phyloP scores from a whole-genome alignment of 2,113 vertebrate species.

The Archocentrus centrarchus region DNA sequence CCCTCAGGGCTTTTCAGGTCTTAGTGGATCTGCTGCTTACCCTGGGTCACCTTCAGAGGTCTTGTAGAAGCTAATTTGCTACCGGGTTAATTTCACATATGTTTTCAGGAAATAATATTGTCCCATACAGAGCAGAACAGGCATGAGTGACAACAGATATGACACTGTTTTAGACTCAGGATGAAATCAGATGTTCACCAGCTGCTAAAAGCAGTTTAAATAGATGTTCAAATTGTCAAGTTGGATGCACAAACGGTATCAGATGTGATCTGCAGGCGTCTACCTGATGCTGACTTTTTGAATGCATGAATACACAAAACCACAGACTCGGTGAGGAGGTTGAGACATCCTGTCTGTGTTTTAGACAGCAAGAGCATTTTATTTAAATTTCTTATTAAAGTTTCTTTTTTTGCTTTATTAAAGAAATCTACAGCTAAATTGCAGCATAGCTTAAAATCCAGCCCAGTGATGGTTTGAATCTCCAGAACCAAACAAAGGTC shows the following conservation, averaged over 20 bases:
- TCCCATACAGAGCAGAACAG: neutral
- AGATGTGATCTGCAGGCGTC: neutral
- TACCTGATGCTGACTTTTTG: neutral
- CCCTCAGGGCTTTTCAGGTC: neutral
- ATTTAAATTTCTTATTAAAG: neutral
- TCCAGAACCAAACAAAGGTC: too few relatives aligned
- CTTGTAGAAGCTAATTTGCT: neutral
- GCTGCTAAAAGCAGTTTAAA: neutral
- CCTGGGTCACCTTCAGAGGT: neutral
- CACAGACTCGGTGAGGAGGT: neutral
- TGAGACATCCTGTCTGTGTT: neutral
- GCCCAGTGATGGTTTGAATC: too few relatives aligned
- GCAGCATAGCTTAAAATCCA: neutral
- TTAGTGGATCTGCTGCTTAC: neutral
- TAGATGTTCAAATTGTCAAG: neutral
- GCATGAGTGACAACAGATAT: neutral
- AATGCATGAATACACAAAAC: neutral
- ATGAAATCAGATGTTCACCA: fast-evolving
- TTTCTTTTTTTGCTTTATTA: neutral
- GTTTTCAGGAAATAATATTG: neutral
- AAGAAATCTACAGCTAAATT: neutral
- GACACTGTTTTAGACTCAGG: neutral
- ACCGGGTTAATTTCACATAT: neutral
- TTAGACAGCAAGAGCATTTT: neutral
- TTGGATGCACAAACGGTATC: neutral